Base-by-base conservation (phyloP, 2,113 vertebrate genomes). In the Crotalus horridus region DNA sequence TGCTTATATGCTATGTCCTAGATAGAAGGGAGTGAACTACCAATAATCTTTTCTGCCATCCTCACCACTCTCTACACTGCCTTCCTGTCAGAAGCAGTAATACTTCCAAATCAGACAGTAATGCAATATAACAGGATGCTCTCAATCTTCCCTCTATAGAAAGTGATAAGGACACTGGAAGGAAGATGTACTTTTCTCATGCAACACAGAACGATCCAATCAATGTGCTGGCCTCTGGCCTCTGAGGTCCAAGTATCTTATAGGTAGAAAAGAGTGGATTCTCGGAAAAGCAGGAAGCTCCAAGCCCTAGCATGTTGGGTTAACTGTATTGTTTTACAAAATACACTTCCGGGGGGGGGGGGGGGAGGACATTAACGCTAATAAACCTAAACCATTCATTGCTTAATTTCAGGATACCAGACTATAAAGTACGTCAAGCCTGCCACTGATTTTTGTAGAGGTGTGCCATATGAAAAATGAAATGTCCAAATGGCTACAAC, bases 381-480 rank as follows among this genome's bases (percentile, higher is more conserved):
- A 98, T 98, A 98, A 98, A 97, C 97, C 96, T 97, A 98, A 97
- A 98, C 96, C 98, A 97, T 98, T 97, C 97, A 97, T 97, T 97
- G 98, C 98, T 98, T 97, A 96, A 97, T 97, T 97, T 97, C 97
- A 97, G 93, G 96, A 96, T 97, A 95, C 96, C 90, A 92, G 96
- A 96, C 97, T 96, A 97, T 98, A 97, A 97, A 98, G 98, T 97
- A 98, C 96, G 97, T 94, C 96, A 97, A 94, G 96, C 93, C 97
- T 97, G 97, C 97, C 97, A 97, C 97, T 98, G 97, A 98, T 98
- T 97, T 98, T 96, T 97, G 97, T 95, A 91, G 95, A 95, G 96
- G 97, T 96, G 93, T 95, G 94, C 96, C 86, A 95, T 96, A 97
- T 98, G 98, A 98, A 97, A 97, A 97, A 98, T 98, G 98, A 97